These are phyloP conservation scores for Neoascia interrupta DNA, from an alignment of 2,888 invertebrate genomes.

Conservation along the genomic window DNA sequence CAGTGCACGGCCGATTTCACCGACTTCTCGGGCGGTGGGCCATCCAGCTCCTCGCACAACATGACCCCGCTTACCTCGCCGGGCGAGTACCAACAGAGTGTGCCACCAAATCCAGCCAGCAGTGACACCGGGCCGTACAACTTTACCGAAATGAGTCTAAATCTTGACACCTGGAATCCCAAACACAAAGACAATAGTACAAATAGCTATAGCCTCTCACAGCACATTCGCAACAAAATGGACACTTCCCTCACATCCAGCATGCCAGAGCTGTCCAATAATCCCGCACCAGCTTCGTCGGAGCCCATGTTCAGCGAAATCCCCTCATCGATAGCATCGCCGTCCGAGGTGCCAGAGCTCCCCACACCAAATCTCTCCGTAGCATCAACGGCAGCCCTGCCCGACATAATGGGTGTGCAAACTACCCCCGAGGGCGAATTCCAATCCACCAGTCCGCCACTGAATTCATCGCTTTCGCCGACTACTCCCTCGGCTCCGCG, in stretches of 20 bases:
- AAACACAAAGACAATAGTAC: slow-evolving; percentile 75
- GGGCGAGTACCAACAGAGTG: slow-evolving; percentile 75
- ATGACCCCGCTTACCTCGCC: slow-evolving; percentile 78
- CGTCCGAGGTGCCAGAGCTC: slow-evolving; percentile 77
- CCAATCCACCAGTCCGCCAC: slow-evolving; percentile 75
- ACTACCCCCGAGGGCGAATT: slow-evolving; percentile 76
- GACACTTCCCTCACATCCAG: slow-evolving; percentile 80
- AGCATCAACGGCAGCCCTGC: slow-evolving; percentile 80
- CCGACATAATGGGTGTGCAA: slow-evolving; percentile 75
- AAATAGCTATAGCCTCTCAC: slow-evolving; percentile 75
- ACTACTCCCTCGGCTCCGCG: slow-evolving; percentile 71
- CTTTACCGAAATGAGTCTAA: slow-evolving; percentile 81
- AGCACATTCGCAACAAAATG: slow-evolving; percentile 75
- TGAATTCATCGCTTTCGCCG: slow-evolving; percentile 73
- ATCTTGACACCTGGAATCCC: slow-evolving; percentile 82
- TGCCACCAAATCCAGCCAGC: slow-evolving; percentile 75
- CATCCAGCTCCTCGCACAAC: slow-evolving; percentile 77
- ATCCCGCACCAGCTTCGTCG: slow-evolving; percentile 70
- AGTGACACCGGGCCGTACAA: slow-evolving; percentile 82
- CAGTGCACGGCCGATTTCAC: slow-evolving; percentile 74
- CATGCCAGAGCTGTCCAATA: slow-evolving; percentile 82
- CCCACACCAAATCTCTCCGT: slow-evolving; percentile 81
- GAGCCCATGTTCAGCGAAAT: slow-evolving; percentile 67
- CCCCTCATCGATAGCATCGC: slow-evolving; percentile 66
- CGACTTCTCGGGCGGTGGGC: slow-evolving; percentile 76